phyloP scores from a whole-genome alignment of 2,113 vertebrate genomes.

The Mellivora capensis region DNA sequence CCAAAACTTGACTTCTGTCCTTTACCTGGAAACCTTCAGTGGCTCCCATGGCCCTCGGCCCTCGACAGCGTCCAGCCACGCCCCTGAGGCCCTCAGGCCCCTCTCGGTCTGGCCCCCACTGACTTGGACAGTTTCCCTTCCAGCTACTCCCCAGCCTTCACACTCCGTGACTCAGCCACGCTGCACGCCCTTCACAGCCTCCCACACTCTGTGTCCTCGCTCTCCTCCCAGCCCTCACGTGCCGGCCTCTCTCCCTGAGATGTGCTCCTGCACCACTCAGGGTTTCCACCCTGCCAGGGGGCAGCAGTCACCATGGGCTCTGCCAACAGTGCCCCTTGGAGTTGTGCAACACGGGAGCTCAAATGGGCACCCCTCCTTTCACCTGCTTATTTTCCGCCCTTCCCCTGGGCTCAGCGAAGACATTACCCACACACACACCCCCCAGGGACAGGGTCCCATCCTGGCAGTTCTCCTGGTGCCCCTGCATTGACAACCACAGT shows the following conservation, averaged over 20 bases:
- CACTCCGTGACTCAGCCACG: fast-evolving
- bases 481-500: neutral
- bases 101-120: neutral
- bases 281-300: neutral
- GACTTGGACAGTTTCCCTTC: neutral
- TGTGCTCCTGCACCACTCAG: neutral
- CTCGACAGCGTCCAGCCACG: neutral
- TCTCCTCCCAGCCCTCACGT: neutral
- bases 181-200: neutral
- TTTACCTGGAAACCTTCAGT: neutral
- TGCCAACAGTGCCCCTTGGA: neutral
- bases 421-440: neutral
- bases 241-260: neutral
- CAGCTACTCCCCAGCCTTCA: fast-evolving
- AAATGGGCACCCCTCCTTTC: neutral
- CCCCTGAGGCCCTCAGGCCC: neutral
- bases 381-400: neutral
- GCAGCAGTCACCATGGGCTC: neutral
- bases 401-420: neutral
- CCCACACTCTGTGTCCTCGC: fast-evolving
- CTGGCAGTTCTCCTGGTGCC: neutral
- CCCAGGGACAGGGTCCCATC: neutral
- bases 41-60: neutral
- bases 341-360: neutral
- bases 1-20: neutral